Evolutionary conservation across 2,888 invertebrate species (phyloP).

Genomic region (Callinectes sapidus): DNA sequence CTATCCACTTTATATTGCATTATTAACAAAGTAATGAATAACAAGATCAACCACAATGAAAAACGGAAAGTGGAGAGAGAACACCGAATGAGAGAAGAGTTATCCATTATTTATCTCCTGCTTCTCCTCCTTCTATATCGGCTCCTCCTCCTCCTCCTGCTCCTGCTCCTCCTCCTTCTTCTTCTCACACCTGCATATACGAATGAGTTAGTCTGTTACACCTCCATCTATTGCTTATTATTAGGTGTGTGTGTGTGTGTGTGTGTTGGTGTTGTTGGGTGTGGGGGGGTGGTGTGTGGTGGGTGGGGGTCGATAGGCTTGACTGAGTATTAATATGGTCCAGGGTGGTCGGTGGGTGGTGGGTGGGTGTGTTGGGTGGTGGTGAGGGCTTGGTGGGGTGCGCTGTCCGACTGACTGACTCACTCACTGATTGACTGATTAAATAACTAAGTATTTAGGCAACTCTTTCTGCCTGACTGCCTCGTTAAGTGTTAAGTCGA

Average conservation of each 20-base stretch:
- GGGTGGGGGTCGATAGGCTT: neutral
- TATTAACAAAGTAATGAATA: neutral
- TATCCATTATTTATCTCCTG: neutral
- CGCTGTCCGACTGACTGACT: neutral
- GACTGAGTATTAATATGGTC: too few species aligned
- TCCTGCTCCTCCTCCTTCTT: neutral
- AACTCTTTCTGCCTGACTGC: neutral
- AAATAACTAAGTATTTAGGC: neutral
- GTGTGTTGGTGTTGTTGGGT: constrained; percentile 6
- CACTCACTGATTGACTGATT: neutral
- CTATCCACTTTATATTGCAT: neutral
- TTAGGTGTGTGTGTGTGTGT: constrained; percentile 5
- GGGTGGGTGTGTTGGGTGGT: constrained; percentile 18
- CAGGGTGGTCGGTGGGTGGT: too few species aligned
- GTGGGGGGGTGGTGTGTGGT: constrained; percentile 22
- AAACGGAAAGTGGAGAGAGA: neutral
- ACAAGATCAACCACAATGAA: neutral
- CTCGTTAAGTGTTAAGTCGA: neutral
- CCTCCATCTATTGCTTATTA: constrained; percentile 4
- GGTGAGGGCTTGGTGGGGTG: neutral
- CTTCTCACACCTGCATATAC: neutral
- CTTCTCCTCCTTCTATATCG: neutral
- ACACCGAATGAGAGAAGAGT: neutral
- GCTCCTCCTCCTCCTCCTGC: neutral
- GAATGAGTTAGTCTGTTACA: constrained; percentile 7